Conservation (phyloP, 2,888 invertebrate genomes). For the Didymodactylos carnosus region DNA sequence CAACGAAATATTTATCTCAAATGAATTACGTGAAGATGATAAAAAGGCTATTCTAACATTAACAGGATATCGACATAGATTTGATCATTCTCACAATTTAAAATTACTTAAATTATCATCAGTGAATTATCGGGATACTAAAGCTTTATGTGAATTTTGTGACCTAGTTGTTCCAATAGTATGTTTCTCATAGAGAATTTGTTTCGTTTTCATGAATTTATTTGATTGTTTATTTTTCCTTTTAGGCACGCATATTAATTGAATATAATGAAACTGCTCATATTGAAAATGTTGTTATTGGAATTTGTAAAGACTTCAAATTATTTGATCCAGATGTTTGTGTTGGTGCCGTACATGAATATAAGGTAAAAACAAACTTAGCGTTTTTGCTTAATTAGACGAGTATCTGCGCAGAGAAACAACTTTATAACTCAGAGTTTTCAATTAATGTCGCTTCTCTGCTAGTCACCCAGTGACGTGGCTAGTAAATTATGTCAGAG, state of each 20-base stretch:
- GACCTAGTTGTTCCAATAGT: background rate
- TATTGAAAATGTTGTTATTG: background rate
- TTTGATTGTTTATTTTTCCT: too few species aligned
- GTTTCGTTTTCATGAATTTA: background rate
- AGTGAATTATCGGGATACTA: background rate
- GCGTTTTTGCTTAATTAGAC: too few species aligned
- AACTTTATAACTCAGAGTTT: too few species aligned
- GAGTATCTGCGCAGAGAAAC: too few species aligned
- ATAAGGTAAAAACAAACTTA: background rate
- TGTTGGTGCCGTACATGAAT: background rate
- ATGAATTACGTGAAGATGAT: too few species aligned
- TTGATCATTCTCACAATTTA: background rate
- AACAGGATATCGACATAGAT: background rate
- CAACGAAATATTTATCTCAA: too few species aligned
- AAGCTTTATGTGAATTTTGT: conserved; percentile 1
- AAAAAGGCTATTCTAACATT: too few species aligned
- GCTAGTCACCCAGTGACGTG: too few species aligned
- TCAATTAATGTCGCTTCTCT: too few species aligned
- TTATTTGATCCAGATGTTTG: background rate
- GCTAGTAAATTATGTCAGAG: too few species aligned
- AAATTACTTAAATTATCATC: background rate
- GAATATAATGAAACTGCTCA: background rate
- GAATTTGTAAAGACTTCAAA: background rate
- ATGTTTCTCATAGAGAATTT: background rate
- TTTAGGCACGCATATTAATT: background rate